Evolutionary conservation across 1,140 invertebrate species (phyloP), one percentile per base, ranked within the genome.

Genomic region (Heliconius melpomene): DNA sequence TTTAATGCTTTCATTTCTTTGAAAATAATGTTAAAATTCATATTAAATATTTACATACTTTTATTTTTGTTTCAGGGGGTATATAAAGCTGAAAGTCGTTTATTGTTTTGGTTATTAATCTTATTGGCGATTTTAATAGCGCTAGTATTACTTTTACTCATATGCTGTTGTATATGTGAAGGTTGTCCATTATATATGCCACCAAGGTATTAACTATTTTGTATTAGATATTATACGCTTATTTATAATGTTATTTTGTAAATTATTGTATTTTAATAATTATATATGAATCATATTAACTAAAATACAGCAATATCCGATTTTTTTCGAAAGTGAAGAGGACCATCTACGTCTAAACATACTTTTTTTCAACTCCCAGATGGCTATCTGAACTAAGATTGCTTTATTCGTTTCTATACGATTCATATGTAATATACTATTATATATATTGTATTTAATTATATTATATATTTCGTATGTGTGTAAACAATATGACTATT

Each of bases 111-210:
- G 97, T 84, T 98, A 23, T 91, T 98, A 29, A 96, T 98, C 75
- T 89, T 98, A 18, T 89, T 98, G 75, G 96, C 97, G 66, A 93
- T 98, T 13, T 88, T 98, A 50, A 95, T 98, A 72, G 95, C 97
- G 0, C 79, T 97, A 23, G 96, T 96, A n/a, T 95, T 97, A 52
- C 90, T 97, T 57, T 95, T 96, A 40, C 90, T 98, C 52, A 96
- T 98, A 74, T 95, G 97, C 32, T 98, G 97, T 90, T 98, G 97
- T 86, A 96, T 97, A 76, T 98, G 97, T 88, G 96, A 97, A 83
- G 96, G 96, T 82, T 98, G 98, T 93, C 97, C 97, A 5, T 95
- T 97, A 74, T 98, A 98, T 84, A 96, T 97, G 93, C 96, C 96
- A 72, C 96, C 97, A n/a, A 96, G 96, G 95, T 96, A 94, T 95